These are phyloP conservation scores for Semnornis frantzii DNA, from an alignment of 2,113 vertebrate species.

Conservation along the genomic window DNA sequence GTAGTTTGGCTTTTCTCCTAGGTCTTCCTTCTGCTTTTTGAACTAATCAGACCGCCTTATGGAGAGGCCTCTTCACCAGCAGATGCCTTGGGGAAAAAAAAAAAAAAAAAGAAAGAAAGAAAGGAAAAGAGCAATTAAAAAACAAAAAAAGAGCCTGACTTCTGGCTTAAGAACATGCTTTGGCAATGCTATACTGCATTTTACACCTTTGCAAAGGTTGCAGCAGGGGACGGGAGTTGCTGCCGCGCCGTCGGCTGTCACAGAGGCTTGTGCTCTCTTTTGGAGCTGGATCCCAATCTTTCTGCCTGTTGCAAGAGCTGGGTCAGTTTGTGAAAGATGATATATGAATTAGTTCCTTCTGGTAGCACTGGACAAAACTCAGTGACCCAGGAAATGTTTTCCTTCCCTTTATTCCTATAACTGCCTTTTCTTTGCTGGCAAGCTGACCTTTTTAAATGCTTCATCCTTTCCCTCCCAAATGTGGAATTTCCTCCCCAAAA, in stretches of 20 bases:
- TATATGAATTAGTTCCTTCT: constrained; percentile 43
- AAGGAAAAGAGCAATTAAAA: too few relatives aligned
- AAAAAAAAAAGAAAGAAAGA: background rate
- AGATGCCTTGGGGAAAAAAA: background rate
- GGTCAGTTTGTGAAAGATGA: background rate
- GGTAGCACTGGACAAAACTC: constrained; percentile 3
- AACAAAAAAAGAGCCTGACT: background rate
- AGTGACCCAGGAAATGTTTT: constrained; percentile 70
- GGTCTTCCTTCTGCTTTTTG: background rate
- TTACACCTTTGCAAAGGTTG: background rate
- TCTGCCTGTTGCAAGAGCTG: background rate
- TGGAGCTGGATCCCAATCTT: background rate
- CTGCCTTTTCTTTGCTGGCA: constrained; percentile 36
- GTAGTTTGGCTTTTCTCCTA: background rate
- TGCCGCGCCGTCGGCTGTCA: rapidly evolving
- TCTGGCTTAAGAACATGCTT: background rate
- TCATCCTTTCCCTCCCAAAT: constrained; percentile 67
- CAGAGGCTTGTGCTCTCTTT: background rate
- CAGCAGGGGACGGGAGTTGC: background rate
- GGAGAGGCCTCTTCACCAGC: background rate
- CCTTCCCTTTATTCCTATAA: constrained; percentile 48
- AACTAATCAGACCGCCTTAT: background rate
- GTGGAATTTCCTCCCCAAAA: constrained; percentile 65
- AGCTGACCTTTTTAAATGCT: constrained; percentile 47
- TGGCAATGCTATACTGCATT: background rate